Evolutionary conservation across 35 echinoderm and acorn worm genomes (phyloP).

Genomic region (Patiria miniata): DNA sequence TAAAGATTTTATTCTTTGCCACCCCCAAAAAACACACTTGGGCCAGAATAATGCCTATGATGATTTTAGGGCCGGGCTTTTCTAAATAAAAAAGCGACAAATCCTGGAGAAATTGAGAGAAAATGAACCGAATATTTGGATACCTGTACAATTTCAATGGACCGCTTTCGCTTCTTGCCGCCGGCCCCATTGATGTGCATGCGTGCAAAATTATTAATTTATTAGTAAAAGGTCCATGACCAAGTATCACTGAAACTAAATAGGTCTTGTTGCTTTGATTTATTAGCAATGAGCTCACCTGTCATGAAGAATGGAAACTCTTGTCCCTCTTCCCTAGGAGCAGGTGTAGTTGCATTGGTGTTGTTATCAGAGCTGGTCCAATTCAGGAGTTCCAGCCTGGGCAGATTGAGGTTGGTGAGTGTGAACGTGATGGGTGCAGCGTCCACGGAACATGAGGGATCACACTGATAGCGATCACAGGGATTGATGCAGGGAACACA

Average conservation of each 20-base stretch:
- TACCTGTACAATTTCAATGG: too few species aligned
- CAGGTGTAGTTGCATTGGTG: neutral
- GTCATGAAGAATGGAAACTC: neutral
- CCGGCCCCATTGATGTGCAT: too few species aligned
- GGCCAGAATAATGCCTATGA: too few species aligned
- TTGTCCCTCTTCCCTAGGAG: neutral
- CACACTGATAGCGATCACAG: conserved; percentile 35
- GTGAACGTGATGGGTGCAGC: conserved; percentile 11
- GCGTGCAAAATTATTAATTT: too few species aligned
- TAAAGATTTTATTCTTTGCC: too few species aligned
- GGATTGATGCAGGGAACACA: conserved; percentile 30
- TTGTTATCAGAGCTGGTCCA: neutral
- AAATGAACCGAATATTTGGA: too few species aligned
- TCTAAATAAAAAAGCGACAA: too few species aligned
- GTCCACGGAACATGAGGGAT: conserved; percentile 3
- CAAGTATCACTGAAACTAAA: neutral
- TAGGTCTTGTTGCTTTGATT: neutral
- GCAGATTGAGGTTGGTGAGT: conserved; percentile 15
- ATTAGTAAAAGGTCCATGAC: too few species aligned
- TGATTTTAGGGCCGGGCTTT: too few species aligned
- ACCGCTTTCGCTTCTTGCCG: too few species aligned
- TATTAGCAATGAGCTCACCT: neutral
- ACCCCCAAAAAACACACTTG: too few species aligned
- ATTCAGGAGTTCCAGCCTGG: conserved; percentile 11
- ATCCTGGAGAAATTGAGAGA: too few species aligned